Percentiles rank a stretch among this genome's conserved stretches.
Conservation (phyloP, 2,113 vertebrate genomes). For the Mormyrus lacerda region DNA sequence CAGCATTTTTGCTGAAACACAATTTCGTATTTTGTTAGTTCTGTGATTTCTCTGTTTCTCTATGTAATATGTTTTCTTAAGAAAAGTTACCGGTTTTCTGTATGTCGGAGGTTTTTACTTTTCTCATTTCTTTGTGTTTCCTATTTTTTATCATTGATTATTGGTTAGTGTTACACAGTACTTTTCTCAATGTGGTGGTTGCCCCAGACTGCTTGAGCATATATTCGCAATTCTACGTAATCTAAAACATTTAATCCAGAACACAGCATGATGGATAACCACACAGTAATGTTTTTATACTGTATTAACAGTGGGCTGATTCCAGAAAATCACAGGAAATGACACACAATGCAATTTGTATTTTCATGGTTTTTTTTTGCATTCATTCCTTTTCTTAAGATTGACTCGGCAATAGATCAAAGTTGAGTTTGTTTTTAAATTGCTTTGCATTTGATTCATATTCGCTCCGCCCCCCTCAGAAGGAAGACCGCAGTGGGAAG, state of each 20-base stretch:
- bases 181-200: not conserved
- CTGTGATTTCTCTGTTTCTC: not conserved
- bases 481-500: constrained; percentile 95
- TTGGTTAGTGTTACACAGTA: not conserved
- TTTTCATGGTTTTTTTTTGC: not conserved
- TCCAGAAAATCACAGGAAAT: not conserved
- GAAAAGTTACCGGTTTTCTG: not conserved
- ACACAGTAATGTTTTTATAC: not conserved
- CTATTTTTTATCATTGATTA: not conserved
- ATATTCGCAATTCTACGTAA: not conserved
- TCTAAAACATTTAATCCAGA: not conserved
- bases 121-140: not conserved
- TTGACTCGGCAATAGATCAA: not conserved
- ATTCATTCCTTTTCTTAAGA: not conserved
- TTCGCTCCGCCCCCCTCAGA: constrained; percentile 56
- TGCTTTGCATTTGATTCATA: not conserved
- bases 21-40: not conserved
- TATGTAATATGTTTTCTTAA: not conserved
- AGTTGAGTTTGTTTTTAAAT: not conserved
- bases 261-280: not conserved
- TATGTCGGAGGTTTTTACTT: not conserved
- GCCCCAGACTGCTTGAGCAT: not conserved
- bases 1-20: not conserved
- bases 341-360: not conserved
- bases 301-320: not conserved